Base-by-base conservation (phyloP, 2,797 vertebrate genomes). In the Rousettus madagascariensis region DNA sequence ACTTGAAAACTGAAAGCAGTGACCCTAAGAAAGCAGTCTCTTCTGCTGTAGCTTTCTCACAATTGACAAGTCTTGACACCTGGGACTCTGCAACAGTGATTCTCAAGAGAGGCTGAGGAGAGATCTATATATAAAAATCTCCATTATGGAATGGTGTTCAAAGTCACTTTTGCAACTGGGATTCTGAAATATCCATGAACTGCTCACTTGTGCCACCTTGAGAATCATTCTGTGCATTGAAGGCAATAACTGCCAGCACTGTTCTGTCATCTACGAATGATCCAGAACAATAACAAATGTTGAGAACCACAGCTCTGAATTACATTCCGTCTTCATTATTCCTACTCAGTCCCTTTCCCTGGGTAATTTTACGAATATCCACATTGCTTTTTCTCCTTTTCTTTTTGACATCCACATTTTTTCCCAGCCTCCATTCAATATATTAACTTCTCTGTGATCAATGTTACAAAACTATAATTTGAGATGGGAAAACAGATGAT, bases 121-220 rank as follows among this genome's bases (percentile, higher is more conserved):
- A 19, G 3, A 3, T 38, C 59, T 55, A 33, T 12, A 7, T 5
- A 11, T 33, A 5, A 28, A 22, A 46, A 1, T 36, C n/a, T 49
- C 63, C 36, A 5, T 1, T 1, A 4, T 19, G 16, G 8, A 10
- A 12, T 13, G 38, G 6, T 41, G 16, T 3, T 3, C 22, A 26
- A 17, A n/a, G 8, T n/a, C 36, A 43, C 0, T 33, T 59, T 28
- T 55, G 59, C 53, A 30, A 9, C n/a, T 3, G 15, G 66, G 38
- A 38, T 30, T 57, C 63, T 43, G 83, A 78, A 74, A 1, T 55
- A 28, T 1, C 36, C 36, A 3, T 85, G 49, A 28, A 33, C 0
- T 30, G 6, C 28, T 65, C 43, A 36, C 38, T 30, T 72, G 22
- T 4, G 1, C 16, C 36, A 20, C 36, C 22, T 43, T 41, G 59